Evolutionary conservation across 2,888 invertebrate genomes (phyloP).

Genomic region (Hesperia comma): DNA sequence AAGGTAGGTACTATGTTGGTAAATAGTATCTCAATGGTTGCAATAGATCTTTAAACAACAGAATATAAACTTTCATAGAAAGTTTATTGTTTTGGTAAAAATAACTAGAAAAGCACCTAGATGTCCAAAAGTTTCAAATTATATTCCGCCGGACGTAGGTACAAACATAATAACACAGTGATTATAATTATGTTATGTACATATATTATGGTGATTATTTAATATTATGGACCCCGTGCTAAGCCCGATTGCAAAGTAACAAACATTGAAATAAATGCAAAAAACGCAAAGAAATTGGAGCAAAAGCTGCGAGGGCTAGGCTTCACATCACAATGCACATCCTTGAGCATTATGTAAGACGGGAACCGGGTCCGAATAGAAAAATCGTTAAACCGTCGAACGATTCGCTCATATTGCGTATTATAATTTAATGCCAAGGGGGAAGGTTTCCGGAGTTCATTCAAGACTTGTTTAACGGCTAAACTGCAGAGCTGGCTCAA

Average conservation of each 20-base stretch:
- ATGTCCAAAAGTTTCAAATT: too few species aligned
- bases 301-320: conserved; percentile 20
- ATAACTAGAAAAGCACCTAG: too few species aligned
- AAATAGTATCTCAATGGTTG: too few species aligned
- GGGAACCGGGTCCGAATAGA: conserved; percentile 40
- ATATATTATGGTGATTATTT: too few species aligned
- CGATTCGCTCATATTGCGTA: conserved; percentile 30
- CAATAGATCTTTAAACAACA: too few species aligned
- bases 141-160: background rate
- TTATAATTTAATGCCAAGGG: conserved; percentile 38
- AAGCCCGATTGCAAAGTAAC: background rate
- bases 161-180: background rate
- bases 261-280: conserved; percentile 8
- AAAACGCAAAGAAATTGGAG: conserved; percentile 3
- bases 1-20: too few species aligned
- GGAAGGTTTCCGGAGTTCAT: conserved; percentile 54
- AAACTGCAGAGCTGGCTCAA: conserved; percentile 43
- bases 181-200: too few species aligned
- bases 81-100: too few species aligned
- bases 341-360: conserved; percentile 35
- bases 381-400: conserved; percentile 48
- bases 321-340: conserved; percentile 20
- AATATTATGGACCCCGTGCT: background rate
- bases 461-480: conserved; percentile 57
- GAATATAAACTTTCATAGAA: too few species aligned